phyloP scores from a whole-genome alignment of 2,113 vertebrate species.

The Varanus komodoensis region DNA sequence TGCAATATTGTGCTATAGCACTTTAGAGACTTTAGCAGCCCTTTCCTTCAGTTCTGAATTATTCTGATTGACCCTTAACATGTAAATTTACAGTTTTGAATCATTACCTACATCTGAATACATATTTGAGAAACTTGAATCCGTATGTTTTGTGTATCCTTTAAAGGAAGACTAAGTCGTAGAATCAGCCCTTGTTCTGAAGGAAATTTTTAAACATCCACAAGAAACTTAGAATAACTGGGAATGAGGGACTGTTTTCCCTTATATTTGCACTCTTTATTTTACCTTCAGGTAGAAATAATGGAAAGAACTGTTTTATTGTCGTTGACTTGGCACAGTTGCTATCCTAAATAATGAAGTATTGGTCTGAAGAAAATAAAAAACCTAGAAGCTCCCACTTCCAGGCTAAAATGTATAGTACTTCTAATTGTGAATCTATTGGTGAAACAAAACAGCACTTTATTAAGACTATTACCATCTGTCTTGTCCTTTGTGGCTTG shows the following conservation, averaged over 20 bases:
- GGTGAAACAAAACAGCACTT: slow-evolving; percentile 5
- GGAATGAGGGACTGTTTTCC: neutral
- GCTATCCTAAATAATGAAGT: neutral
- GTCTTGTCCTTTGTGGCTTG: neutral
- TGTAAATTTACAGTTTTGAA: slow-evolving; percentile 4
- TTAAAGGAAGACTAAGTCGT: neutral
- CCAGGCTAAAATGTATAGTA: neutral
- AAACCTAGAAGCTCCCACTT: neutral
- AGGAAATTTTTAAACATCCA: neutral
- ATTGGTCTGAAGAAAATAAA: neutral
- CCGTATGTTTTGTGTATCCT: neutral
- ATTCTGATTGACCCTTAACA: neutral
- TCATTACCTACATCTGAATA: neutral
- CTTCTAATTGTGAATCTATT: neutral
- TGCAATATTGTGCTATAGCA: slow-evolving; percentile 15
- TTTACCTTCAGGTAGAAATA: neutral
- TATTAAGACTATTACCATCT: neutral
- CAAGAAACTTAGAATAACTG: neutral
- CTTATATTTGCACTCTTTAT: neutral
- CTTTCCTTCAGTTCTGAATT: neutral
- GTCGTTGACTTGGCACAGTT: neutral
- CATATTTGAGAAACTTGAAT: neutral
- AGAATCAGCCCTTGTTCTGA: neutral
- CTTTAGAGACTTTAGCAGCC: slow-evolving; percentile 4
- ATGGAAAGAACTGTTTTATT: slow-evolving; percentile 17